A percentile compares a stretch with the other conserved stretches of the same genome.
These are phyloP conservation scores for Brachionus sp. DNA, from an alignment of 1,140 invertebrate genomes.

Conservation along the genomic window DNA sequence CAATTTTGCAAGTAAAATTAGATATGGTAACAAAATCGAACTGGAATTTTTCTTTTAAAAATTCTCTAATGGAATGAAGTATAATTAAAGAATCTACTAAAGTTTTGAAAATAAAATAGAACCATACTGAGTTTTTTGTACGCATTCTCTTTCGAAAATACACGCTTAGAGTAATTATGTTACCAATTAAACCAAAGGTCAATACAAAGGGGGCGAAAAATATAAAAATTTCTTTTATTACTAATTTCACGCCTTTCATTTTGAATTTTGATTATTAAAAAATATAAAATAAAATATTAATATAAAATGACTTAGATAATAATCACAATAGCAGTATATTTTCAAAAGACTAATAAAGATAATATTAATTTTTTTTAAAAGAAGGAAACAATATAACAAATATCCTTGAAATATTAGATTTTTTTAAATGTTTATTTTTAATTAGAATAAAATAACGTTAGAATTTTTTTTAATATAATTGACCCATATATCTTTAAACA, in stretches of 20 bases:
- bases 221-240: not conserved
- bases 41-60: not conserved
- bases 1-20: not conserved
- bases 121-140: not conserved
- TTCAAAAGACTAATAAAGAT: not conserved
- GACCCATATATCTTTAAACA: too few species aligned
- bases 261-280: not conserved
- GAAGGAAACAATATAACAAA: not conserved
- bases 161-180: not conserved
- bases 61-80: slow-evolving; percentile 13
- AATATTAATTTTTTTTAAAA: not conserved
- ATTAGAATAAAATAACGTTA: too few species aligned
- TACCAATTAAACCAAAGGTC: not conserved
- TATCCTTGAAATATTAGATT: not conserved
- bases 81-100: not conserved
- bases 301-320: too few species aligned
- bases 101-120: not conserved
- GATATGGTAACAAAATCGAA: slow-evolving; percentile 3
- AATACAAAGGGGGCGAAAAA: not conserved
- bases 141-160: not conserved
- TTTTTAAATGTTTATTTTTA: too few species aligned
- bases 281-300: not conserved
- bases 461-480: too few species aligned
- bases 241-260: not conserved
- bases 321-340: not conserved